Evolutionary conservation across 2,797 vertebrate genomes (phyloP).

Genomic region (Psittacula echo): DNA sequence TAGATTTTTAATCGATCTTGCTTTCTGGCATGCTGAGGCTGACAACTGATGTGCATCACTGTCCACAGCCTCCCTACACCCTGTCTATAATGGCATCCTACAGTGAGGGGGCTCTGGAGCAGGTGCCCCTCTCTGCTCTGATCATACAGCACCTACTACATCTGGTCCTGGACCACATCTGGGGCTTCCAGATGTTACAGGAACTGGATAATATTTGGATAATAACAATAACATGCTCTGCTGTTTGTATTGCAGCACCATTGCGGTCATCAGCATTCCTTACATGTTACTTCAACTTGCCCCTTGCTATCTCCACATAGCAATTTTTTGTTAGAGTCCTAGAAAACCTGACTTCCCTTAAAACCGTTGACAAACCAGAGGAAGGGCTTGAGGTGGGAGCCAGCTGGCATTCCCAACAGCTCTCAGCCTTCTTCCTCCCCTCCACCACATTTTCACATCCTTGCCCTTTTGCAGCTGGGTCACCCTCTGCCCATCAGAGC

Average conservation of each 20-base stretch:
- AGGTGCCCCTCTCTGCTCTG: neutral
- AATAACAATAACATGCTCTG: neutral
- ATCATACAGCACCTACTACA: neutral
- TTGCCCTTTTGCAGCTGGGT: neutral
- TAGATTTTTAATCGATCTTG: neutral
- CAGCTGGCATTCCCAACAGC: neutral
- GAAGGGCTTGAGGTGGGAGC: neutral
- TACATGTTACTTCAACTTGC: neutral
- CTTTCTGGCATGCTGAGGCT: neutral
- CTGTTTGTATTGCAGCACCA: neutral
- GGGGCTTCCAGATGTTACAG: neutral
- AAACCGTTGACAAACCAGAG: neutral
- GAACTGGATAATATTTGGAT: neutral
- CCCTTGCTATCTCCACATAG: neutral
- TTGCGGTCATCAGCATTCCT: accelerated
- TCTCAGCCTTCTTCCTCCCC: neutral
- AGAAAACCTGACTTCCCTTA: neutral
- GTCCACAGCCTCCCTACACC: neutral
- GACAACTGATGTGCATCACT: neutral
- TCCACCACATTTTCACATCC: neutral
- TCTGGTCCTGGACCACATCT: neutral
- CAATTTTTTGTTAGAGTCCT: neutral
- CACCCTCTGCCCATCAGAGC: neutral
- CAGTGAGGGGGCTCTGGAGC: neutral
- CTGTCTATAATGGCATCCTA: accelerated